phyloP scores from a whole-genome alignment of 1,140 invertebrate genomes.

The Sycobia sp. region DNA sequence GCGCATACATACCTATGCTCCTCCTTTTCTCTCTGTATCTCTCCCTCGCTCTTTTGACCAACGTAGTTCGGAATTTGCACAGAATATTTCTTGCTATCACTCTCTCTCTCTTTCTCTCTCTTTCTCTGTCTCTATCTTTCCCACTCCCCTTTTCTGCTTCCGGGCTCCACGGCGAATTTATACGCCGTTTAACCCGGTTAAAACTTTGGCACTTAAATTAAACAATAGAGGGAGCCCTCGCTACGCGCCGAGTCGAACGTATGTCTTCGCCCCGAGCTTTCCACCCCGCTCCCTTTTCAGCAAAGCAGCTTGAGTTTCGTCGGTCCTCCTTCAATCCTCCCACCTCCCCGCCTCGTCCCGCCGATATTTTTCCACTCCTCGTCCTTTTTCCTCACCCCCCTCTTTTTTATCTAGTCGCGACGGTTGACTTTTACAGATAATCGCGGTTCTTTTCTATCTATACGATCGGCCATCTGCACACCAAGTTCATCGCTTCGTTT shows the following conservation, averaged over 20 bases:
- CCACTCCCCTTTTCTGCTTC: too few relatives aligned
- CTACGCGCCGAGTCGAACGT: constrained; percentile 40
- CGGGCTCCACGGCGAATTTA: constrained; percentile 45
- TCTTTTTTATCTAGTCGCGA: too few relatives aligned
- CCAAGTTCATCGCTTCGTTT: neutral
- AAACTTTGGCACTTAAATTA: constrained; percentile 59
- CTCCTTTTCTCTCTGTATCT: too few relatives aligned
- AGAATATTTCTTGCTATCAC: too few relatives aligned
- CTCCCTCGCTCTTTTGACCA: too few relatives aligned
- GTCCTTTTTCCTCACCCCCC: neutral
- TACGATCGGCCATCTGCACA: neutral
- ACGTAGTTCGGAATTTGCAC: too few relatives aligned
- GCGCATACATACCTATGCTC: too few relatives aligned
- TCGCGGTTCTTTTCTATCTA: neutral
- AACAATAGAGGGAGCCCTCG: constrained; percentile 52
- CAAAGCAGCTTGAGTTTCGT: constrained; percentile 11
- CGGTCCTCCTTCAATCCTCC: neutral
- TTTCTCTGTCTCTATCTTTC: too few relatives aligned
- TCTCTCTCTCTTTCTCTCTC: too few relatives aligned
- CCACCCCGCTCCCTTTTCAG: constrained; percentile 10
- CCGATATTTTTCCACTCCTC: neutral
- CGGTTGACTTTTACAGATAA: constrained; percentile 14
- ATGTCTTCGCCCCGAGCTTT: constrained; percentile 46
- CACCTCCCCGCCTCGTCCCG: neutral
- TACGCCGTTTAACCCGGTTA: constrained; percentile 51